Conservation (phyloP, 2,888 invertebrate genomes). For the Lithophane leautieri region DNA sequence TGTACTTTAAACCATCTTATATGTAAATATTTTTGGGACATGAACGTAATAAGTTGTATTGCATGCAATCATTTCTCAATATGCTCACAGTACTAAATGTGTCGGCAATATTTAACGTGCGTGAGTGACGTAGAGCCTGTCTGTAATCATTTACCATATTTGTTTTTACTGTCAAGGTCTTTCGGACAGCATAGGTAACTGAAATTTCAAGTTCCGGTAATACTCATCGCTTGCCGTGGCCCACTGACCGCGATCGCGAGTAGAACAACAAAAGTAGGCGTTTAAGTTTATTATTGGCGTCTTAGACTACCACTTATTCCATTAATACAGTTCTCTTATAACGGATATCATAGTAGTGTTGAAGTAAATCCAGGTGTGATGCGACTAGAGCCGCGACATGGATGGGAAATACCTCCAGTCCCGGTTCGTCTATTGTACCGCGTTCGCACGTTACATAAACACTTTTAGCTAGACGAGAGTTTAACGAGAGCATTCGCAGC, state of each 20-base stretch:
- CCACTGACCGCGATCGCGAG: slow-evolving; percentile 86
- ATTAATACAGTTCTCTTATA: slow-evolving; percentile 56
- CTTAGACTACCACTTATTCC: slow-evolving; percentile 59
- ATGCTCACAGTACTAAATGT: slow-evolving; percentile 12
- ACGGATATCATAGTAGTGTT: slow-evolving; percentile 40
- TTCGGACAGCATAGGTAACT: slow-evolving; percentile 71
- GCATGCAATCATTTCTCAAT: slow-evolving; percentile 36
- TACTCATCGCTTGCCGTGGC: slow-evolving; percentile 85
- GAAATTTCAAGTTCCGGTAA: slow-evolving; percentile 83
- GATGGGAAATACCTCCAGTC: slow-evolving; percentile 41
- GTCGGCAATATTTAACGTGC: slow-evolving; percentile 37
- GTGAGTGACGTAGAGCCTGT: slow-evolving; percentile 38
- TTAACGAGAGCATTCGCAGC: slow-evolving; percentile 48
- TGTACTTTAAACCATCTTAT: not conserved
- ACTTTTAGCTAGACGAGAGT: slow-evolving; percentile 50
- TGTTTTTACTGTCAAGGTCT: slow-evolving; percentile 76
- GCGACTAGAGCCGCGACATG: slow-evolving; percentile 25
- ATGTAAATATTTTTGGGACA: slow-evolving; percentile 25
- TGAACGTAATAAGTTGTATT: slow-evolving; percentile 25
- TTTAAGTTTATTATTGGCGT: slow-evolving; percentile 73
- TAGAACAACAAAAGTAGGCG: slow-evolving; percentile 80
- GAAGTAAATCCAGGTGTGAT: slow-evolving; percentile 46
- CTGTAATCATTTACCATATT: slow-evolving; percentile 49
- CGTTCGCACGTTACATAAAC: slow-evolving; percentile 63
- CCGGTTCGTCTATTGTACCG: slow-evolving; percentile 51